Base-by-base conservation (phyloP, 64 coral and sea anemone genomes). In the Actinia equina region DNA sequence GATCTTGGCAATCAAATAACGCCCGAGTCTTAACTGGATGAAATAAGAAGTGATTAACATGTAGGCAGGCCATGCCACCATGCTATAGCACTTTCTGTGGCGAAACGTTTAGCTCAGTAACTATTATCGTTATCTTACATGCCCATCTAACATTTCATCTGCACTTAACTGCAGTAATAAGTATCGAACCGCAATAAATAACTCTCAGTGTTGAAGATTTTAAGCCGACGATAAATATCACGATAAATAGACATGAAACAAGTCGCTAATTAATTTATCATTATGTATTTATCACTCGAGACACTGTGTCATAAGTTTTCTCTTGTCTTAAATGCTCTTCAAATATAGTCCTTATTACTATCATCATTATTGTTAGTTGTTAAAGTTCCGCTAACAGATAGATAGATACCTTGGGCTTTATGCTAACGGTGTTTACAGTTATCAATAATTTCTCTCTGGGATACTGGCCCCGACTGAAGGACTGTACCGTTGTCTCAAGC, bases 1-100 rank as follows among this genome's bases (percentile, higher is more conserved):
- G 55, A 63, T 52, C 51, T 42, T 63, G 19, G 83, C 83, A 60
- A 85, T 85, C 53, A 85, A 85, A 85, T 60, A 85, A 61, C 83
- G 26, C 30, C 25, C 59, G 52, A 37, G 17, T 42, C 83, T 74
- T 63, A 58, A 60, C 83, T 57, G 83, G 83, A 63, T 63, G n/a
- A 58, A 85, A 85, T 74, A 14, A 30, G 62, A 20, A n/a, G 3
- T 41, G 5, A 30, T 74, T 27, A 74, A 15, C 69, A 74, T 74
- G 69, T 57, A 57, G 55, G 7, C 69, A n/a, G 8, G 1, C 3
- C 22, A 65, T 65, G 62, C n/a, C 30, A 37, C 30, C 30, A 37
- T 37, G n/a, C 19, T n/a, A 65, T 60, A 60, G 15, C 59, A 65
- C 62, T 65, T 23, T 63, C 17, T 54, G 52, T 12, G 52, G 52